Base-by-base conservation (phyloP, 2,888 invertebrate genomes). In the Dryadula phaetusa region DNA sequence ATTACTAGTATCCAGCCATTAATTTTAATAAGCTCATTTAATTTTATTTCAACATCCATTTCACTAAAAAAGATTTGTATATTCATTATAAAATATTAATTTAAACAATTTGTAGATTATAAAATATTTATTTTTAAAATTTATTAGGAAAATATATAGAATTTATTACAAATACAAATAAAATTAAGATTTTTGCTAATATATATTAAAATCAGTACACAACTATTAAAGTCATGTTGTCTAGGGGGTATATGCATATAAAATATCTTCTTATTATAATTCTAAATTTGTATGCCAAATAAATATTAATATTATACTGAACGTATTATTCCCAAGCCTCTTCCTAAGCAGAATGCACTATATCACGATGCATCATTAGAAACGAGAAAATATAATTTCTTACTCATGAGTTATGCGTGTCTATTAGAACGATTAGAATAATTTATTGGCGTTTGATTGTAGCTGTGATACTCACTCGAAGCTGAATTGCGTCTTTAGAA, bases 301-400 rank as follows among this genome's bases (percentile, higher is more conserved):
- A 42, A 16, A 16, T 16, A 16, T 16, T 16, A 6, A 4, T 4
- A 16, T 28, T 28, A 28, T 52, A 20, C 20, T 47, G 1, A 14
- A 20, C 40, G 2, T 49, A 49, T 34, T 28, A 16, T 16, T 32
- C 18, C 14, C 18, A 46, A 6, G 34, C 34, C 37, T 25, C 54
- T 40, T 25, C 47, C 18, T 28, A 5, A 60, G 28, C n/a, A 37
- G 28, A 66, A 67, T 47, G 68, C 62, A 72, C 66, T 68, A 70
- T 65, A 70, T 70, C 63, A 64, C 64, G 69, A 54, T 60, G 49
- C 66, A 66, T 75, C 74, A 74, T 77, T 76, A 72, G 74, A 76
- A 75, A 79, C 72, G 74, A 74, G 74, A 72, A 70, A 72, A 64
- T 65, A 71, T 71, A 67, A 73, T 72, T 72, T 73, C 72, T 72